Evolutionary conservation across 64 coral and sea anemone genomes (phyloP).

Genomic region (Astreopora myriophthalma): DNA sequence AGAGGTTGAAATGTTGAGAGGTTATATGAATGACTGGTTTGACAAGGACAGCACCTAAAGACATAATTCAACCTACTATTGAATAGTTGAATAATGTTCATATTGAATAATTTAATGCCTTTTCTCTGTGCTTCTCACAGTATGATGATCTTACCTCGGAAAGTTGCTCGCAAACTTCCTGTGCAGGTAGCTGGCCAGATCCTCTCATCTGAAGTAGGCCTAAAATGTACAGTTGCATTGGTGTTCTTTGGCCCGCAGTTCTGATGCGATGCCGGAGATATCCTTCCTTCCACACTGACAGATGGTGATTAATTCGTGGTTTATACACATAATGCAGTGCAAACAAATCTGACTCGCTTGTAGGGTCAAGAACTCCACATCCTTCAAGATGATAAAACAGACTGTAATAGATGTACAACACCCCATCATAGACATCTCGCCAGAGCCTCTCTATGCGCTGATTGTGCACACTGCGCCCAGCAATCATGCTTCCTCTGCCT

Average conservation of each 20-base stretch:
- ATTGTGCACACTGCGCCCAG: slow-evolving; percentile 37
- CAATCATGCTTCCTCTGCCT: slow-evolving; percentile 46
- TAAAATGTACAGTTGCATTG: slow-evolving; percentile 60
- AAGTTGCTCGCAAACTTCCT: slow-evolving; percentile 45
- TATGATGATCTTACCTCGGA: slow-evolving; percentile 22
- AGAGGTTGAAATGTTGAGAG: background rate
- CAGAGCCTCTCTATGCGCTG: slow-evolving; percentile 44
- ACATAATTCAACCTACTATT: slow-evolving; percentile 21
- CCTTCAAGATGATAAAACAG: slow-evolving; percentile 58
- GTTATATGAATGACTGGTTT: slow-evolving; percentile 10
- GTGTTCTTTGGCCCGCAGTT: slow-evolving; percentile 53
- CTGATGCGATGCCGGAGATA: slow-evolving; percentile 51
- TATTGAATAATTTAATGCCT: slow-evolving; percentile 22
- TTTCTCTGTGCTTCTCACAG: slow-evolving; percentile 5
- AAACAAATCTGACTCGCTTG: slow-evolving; percentile 40
- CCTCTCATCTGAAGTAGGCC: slow-evolving; percentile 48
- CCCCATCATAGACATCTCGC: slow-evolving; percentile 64
- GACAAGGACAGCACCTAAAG: slow-evolving; percentile 14
- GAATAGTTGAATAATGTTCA: slow-evolving; percentile 17
- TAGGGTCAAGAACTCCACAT: slow-evolving; percentile 45
- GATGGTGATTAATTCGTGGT: slow-evolving; percentile 54
- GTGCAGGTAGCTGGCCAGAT: slow-evolving; percentile 24
- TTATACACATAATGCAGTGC: slow-evolving; percentile 50
- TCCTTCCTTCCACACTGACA: slow-evolving; percentile 49
- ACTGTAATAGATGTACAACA: slow-evolving; percentile 53